Evolutionary conservation across 1,140 invertebrate genomes (phyloP).

Genomic region (Centruroides sculpturatus): DNA sequence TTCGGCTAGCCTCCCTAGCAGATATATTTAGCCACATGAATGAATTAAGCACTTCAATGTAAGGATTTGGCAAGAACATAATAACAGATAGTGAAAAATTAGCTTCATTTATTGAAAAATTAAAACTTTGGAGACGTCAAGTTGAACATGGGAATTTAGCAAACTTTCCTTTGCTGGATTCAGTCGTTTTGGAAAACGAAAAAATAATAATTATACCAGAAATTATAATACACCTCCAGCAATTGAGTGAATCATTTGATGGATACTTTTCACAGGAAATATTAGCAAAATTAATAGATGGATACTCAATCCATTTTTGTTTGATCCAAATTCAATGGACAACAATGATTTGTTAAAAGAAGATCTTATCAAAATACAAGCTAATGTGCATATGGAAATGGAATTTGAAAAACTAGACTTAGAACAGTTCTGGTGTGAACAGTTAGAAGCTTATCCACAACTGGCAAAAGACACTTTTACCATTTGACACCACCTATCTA

Average conservation of each 20-base stretch:
- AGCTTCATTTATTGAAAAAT: no score
- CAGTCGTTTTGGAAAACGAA: not conserved
- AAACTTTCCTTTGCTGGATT: not conserved
- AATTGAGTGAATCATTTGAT: not conserved
- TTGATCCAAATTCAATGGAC: not conserved
- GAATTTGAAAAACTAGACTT: not conserved
- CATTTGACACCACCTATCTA: no score
- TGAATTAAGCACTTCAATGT: no score
- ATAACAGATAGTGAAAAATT: no score
- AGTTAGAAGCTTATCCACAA: no score
- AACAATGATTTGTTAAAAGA: not conserved
- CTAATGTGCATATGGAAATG: not conserved
- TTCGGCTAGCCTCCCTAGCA: no score
- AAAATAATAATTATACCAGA: not conserved
- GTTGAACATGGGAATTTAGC: not conserved
- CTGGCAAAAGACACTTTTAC: no score
- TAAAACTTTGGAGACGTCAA: no score
- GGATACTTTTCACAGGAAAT: not conserved
- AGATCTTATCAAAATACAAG: not conserved
- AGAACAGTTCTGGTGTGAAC: no score
- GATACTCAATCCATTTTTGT: not conserved
- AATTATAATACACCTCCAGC: not conserved
- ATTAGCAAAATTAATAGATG: not conserved
- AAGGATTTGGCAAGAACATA: no score
- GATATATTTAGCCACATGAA: no score